These are phyloP conservation scores for Pinna nobilis DNA, from an alignment of 1,140 invertebrate genomes.

Conservation along the genomic window DNA sequence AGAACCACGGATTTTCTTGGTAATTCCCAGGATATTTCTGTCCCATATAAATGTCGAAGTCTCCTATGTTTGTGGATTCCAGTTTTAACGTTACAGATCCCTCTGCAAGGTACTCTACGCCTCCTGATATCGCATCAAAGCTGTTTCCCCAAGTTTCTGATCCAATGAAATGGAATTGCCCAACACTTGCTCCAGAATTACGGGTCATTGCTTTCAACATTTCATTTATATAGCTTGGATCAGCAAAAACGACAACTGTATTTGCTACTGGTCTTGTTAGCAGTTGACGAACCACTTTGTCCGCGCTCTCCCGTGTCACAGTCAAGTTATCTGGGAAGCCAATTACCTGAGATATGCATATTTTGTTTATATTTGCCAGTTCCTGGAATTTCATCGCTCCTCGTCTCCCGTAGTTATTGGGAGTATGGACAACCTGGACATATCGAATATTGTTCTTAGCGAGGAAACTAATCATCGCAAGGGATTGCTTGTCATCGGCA, in stretches of 20 bases:
- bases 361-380: slow-evolving; percentile 43
- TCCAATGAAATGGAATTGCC: slow-evolving; percentile 65
- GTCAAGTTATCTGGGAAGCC: slow-evolving; percentile 53
- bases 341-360: slow-evolving; percentile 67
- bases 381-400: slow-evolving; percentile 52
- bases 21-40: slow-evolving; percentile 63
- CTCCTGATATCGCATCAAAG: slow-evolving; percentile 48
- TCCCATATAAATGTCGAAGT: slow-evolving; percentile 62
- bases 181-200: slow-evolving; percentile 40
- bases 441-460: slow-evolving; percentile 62
- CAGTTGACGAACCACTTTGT: slow-evolving; percentile 55
- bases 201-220: slow-evolving; percentile 56
- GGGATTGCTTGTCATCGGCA: slow-evolving; percentile 86
- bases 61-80: slow-evolving; percentile 49
- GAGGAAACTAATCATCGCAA: slow-evolving; percentile 78
- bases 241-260: slow-evolving; percentile 63
- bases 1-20: slow-evolving; percentile 70
- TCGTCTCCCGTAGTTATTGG: slow-evolving; percentile 55
- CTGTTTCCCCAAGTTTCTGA: slow-evolving; percentile 66
- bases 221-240: slow-evolving; percentile 54
- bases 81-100: slow-evolving; percentile 61
- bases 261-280: slow-evolving; percentile 66
- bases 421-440: slow-evolving; percentile 64
- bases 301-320: slow-evolving; percentile 58
- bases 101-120: slow-evolving; percentile 51